These are phyloP conservation scores for Cotesia chilonis DNA, from an alignment of 1,140 invertebrate species.

Conservation along the genomic window DNA sequence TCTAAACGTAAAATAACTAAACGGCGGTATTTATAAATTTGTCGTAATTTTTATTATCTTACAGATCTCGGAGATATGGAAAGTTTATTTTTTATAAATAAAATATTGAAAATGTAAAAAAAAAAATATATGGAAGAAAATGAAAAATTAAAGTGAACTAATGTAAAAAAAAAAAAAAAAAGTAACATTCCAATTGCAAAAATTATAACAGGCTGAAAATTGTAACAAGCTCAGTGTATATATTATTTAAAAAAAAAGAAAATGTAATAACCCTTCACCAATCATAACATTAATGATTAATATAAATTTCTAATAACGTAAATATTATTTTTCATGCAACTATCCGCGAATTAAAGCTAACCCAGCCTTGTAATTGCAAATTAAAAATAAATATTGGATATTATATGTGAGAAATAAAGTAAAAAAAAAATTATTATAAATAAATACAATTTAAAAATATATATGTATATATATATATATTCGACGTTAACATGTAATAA, in stretches of 20 bases:
- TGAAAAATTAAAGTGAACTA: conserved; percentile 24
- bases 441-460: not conserved
- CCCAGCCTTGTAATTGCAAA: conserved; percentile 38
- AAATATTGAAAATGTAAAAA: conserved; percentile 39
- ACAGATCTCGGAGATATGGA: conserved; percentile 51
- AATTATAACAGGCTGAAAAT: conserved; percentile 50
- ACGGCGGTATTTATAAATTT: too few relatives aligned
- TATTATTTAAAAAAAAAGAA: conserved; percentile 8
- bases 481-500: conserved; percentile 59
- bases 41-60: conserved; percentile 45
- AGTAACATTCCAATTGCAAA: conserved; percentile 53
- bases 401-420: conserved; percentile 47
- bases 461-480: conserved; percentile 48
- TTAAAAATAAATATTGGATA: conserved; percentile 37
- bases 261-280: conserved; percentile 23
- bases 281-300: conserved; percentile 49
- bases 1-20: too few relatives aligned
- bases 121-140: conserved; percentile 39
- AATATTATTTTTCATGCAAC: conserved; percentile 58
- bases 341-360: conserved; percentile 47
- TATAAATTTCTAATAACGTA: conserved; percentile 52
- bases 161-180: conserved; percentile 44
- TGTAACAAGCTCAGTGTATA: conserved; percentile 54
- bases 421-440: too few relatives aligned
- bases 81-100: conserved; percentile 54